phyloP scores from a whole-genome alignment of 2,113 vertebrate species.

The Geococcyx californianus region DNA sequence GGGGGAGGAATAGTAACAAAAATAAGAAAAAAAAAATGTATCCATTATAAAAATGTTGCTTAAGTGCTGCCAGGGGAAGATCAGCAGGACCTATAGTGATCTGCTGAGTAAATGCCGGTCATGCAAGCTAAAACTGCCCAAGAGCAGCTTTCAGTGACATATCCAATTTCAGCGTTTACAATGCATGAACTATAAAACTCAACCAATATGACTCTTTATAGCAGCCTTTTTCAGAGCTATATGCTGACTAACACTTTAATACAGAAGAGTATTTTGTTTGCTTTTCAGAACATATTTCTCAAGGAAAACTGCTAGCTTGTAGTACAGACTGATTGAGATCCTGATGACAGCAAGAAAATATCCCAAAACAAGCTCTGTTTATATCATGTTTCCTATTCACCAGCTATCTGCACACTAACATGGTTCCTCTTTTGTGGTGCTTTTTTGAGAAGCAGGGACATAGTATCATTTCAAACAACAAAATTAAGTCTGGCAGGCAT shows the following conservation, averaged over 20 bases:
- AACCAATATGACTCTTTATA: neutral
- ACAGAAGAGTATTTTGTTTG: conserved; percentile 12
- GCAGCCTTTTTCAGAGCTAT: neutral
- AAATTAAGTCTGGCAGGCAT: neutral
- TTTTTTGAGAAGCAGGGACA: neutral
- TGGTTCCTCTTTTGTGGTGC: neutral
- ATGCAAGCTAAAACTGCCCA: conserved; percentile 45
- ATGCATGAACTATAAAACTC: conserved; percentile 53
- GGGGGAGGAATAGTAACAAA: neutral
- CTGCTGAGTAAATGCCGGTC: conserved; percentile 37
- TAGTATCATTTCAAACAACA: neutral
- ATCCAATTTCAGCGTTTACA: conserved; percentile 57
- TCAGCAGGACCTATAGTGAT: conserved; percentile 14
- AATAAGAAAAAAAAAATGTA: neutral
- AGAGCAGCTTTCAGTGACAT: conserved; percentile 51
- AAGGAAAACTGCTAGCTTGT: neutral
- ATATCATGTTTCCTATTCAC: neutral
- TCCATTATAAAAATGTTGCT: conserved; percentile 10
- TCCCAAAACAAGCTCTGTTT: neutral
- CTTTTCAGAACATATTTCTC: conserved; percentile 7
- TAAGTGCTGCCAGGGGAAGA: conserved; percentile 25
- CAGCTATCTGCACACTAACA: neutral
- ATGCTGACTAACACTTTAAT: conserved; percentile 19
- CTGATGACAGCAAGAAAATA: neutral
- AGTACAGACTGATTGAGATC: neutral